A percentile compares a stretch with the other conserved stretches of the same genome.
Evolutionary conservation across 2,888 invertebrate species (phyloP).

Genomic region (Drosophila mettleri): DNA sequence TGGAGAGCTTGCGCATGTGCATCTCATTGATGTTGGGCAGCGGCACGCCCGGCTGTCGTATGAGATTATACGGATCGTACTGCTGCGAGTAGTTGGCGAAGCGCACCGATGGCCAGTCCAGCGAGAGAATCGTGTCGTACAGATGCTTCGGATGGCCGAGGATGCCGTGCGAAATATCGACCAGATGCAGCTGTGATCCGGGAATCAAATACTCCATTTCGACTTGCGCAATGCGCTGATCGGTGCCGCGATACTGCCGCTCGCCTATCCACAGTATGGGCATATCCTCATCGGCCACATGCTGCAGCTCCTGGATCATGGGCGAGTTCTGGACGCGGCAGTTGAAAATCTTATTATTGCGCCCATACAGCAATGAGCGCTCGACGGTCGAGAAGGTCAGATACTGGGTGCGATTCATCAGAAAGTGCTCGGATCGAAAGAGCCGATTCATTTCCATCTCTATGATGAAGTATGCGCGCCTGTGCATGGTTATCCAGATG

Average conservation of each 20-base stretch:
- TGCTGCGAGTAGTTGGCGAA: slow-evolving; percentile 9
- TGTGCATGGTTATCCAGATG: slow-evolving; percentile 40
- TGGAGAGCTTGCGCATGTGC: not conserved
- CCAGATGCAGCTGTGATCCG: slow-evolving; percentile 6
- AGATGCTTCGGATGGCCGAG: slow-evolving; percentile 19
- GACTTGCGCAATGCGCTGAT: slow-evolving; percentile 12
- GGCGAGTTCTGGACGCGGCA: slow-evolving; percentile 22
- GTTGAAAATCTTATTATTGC: slow-evolving; percentile 22
- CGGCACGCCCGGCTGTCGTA: slow-evolving; percentile 3
- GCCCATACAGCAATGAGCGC: slow-evolving; percentile 10
- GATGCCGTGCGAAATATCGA: slow-evolving; percentile 14
- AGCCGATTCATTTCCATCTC: slow-evolving; percentile 80
- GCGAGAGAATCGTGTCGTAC: slow-evolving; percentile 13
- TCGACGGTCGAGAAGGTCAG: slow-evolving; percentile 9
- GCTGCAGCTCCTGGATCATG: slow-evolving; percentile 12
- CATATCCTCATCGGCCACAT: slow-evolving; percentile 13
- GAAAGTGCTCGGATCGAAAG: slow-evolving; percentile 81
- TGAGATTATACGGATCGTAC: slow-evolving; percentile 8
- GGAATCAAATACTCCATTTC: slow-evolving; percentile 24
- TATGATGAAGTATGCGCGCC: slow-evolving; percentile 72
- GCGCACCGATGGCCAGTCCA: slow-evolving; percentile 22
- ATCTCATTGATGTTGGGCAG: slow-evolving; percentile 13
- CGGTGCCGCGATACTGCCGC: slow-evolving; percentile 10
- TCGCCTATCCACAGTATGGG: slow-evolving; percentile 26
- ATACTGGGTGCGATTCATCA: slow-evolving; percentile 43